phyloP scores from a whole-genome alignment of 2,113 vertebrate genomes.

The Opisthocomus hoazin region DNA sequence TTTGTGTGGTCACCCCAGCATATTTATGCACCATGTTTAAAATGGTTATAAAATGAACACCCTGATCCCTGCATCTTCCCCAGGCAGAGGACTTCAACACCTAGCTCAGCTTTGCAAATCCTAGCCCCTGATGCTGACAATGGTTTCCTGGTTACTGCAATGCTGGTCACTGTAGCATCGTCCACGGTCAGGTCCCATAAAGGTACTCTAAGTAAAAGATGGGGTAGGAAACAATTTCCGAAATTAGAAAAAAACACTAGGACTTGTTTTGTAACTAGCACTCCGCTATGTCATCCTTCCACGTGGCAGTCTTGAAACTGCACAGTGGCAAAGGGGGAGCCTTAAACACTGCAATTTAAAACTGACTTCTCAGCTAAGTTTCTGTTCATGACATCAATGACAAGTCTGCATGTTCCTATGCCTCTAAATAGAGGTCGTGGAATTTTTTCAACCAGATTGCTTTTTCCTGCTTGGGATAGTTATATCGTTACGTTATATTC shows the following conservation, averaged over 20 bases:
- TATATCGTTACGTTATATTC: background rate
- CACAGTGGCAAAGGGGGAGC: background rate
- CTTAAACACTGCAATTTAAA: background rate
- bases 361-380: background rate
- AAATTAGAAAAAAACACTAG: background rate
- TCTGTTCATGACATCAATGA: background rate
- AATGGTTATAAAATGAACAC: background rate
- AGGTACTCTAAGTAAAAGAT: background rate
- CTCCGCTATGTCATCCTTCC: background rate
- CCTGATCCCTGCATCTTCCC: background rate
- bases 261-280: background rate
- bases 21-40: background rate
- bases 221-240: background rate
- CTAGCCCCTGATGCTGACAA: background rate
- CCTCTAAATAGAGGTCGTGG: background rate
- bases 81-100: background rate
- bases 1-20: background rate
- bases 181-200: background rate
- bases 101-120: background rate
- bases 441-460: background rate
- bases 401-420: background rate
- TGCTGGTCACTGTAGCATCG: background rate
- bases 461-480: background rate
- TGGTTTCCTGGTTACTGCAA: background rate
- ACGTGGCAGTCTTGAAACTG: background rate